Percentiles rank a stretch among this genome's conserved stretches.
Conservation (phyloP, 2,113 vertebrate species). For the Oreochromis niloticus region DNA sequence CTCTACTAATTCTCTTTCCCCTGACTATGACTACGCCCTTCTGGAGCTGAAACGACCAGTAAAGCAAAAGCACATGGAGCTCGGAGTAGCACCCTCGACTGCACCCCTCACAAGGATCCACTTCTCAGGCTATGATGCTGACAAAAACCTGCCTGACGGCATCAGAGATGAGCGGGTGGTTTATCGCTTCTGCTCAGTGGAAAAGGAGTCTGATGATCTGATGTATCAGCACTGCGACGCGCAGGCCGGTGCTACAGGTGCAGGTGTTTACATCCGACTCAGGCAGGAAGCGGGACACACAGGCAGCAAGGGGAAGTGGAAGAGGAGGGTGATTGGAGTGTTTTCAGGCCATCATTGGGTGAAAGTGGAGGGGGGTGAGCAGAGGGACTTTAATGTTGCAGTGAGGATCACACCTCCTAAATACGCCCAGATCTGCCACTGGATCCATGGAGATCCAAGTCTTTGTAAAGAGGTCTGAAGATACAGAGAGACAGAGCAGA, state of each 20-base stretch:
- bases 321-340: constrained; percentile 85
- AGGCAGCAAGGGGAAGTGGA: constrained; percentile 71
- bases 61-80: constrained; percentile 81
- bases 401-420: constrained; percentile 91
- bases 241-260: constrained; percentile 81
- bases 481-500: background rate
- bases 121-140: constrained; percentile 89
- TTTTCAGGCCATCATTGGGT: constrained; percentile 89
- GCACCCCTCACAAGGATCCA: constrained; percentile 80
- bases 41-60: constrained; percentile 84
- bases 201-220: constrained; percentile 82
- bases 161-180: constrained; percentile 72
- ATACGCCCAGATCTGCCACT: constrained; percentile 92
- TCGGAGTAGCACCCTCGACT: constrained; percentile 79
- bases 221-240: constrained; percentile 93
- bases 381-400: constrained; percentile 89
- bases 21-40: constrained; percentile 88
- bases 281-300: constrained; percentile 22
- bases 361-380: constrained; percentile 74
- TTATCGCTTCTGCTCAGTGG: constrained; percentile 89
- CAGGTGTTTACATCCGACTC: constrained; percentile 88
- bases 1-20: constrained; percentile 50
- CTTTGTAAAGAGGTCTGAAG: constrained; percentile 75
- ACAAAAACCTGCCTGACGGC: constrained; percentile 68
- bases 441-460: constrained; percentile 80